A percentile compares a stretch with the other conserved stretches of the same genome.
phyloP scores from a whole-genome alignment of 1,140 invertebrate genomes.

The Gonioctena quinquepunctata region DNA sequence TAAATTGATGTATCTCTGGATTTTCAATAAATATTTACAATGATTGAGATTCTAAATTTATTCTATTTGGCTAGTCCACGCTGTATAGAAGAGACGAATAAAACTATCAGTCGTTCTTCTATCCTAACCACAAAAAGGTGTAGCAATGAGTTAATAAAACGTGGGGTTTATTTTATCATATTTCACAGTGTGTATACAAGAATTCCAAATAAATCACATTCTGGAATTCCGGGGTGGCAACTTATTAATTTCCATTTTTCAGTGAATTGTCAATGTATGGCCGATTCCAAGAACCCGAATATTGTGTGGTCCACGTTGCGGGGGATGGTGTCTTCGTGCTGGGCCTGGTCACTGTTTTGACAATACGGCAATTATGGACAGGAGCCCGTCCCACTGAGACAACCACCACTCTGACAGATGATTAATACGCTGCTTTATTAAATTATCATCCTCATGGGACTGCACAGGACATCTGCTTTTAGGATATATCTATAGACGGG shows the following conservation, averaged over 20 bases:
- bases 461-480: conserved; percentile 6
- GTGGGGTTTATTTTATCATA: no score
- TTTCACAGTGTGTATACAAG: no score
- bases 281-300: conserved; percentile 10
- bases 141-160: no score
- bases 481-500: no score
- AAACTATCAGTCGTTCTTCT: not conserved
- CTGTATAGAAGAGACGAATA: no score
- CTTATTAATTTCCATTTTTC: not conserved
- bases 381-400: conserved; percentile 41
- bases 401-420: conserved; percentile 43
- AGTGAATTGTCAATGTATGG: not conserved
- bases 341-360: conserved; percentile 41
- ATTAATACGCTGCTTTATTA: conserved; percentile 47
- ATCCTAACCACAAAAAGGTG: not conserved
- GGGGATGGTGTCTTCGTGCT: conserved; percentile 7
- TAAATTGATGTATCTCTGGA: no score
- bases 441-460: conserved; percentile 47
- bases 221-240: no score
- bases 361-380: conserved; percentile 49
- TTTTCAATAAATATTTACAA: no score
- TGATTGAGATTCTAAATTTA: no score
- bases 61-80: no score
- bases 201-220: no score
- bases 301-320: conserved; percentile 34